Evolutionary conservation across 2,113 vertebrate genomes (phyloP).

Genomic region (Vulpes vulpes): DNA sequence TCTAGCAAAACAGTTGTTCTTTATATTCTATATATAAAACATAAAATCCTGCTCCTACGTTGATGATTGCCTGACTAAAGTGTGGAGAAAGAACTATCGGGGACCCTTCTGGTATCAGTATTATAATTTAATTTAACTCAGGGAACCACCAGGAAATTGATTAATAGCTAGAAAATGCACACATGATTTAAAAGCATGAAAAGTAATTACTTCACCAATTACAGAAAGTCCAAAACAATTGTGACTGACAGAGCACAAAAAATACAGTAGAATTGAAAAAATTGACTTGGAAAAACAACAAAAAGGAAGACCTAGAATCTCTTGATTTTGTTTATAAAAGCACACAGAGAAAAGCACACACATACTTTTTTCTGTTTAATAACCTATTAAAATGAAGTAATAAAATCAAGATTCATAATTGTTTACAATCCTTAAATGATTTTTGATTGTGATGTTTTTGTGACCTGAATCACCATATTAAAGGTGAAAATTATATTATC

Average conservation of each 20-base stretch:
- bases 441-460: slow-evolving; percentile 10
- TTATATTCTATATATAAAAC: neutral
- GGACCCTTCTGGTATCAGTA: slow-evolving; percentile 53
- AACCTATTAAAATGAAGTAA: neutral
- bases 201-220: slow-evolving; percentile 77
- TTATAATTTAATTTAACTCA: slow-evolving; percentile 78
- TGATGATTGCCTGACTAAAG: slow-evolving; percentile 45
- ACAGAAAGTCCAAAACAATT: slow-evolving; percentile 66
- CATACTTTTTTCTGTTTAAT: neutral
- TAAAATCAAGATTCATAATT: neutral
- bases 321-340: neutral
- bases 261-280: slow-evolving; percentile 2
- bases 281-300: neutral
- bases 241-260: slow-evolving; percentile 62
- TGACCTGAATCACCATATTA: neutral
- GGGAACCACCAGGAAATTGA: slow-evolving; percentile 75
- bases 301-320: neutral
- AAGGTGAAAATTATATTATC: neutral
- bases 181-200: slow-evolving; percentile 72
- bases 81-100: neutral
- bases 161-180: slow-evolving; percentile 74
- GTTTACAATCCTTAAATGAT: neutral
- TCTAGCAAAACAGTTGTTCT: neutral
- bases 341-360: neutral
- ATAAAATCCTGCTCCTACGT: neutral